Percentiles rank a stretch among this genome's conserved stretches.
Evolutionary conservation across 2,113 vertebrate species (phyloP).

Genomic region (Sula dactylatra): DNA sequence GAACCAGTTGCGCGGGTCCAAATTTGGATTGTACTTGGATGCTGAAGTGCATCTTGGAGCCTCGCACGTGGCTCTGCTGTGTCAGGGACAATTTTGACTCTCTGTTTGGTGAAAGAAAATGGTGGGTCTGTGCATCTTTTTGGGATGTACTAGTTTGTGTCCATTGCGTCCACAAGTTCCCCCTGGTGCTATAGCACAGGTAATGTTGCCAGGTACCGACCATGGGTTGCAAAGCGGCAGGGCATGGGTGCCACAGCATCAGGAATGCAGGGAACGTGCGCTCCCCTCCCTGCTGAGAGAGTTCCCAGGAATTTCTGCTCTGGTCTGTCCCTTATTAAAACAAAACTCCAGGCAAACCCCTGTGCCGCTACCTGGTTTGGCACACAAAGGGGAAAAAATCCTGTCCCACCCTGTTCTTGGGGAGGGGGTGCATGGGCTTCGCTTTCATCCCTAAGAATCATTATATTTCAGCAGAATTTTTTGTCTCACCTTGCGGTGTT

Average conservation of each 20-base stretch:
- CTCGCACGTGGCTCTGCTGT: background rate
- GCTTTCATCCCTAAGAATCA: background rate
- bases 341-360: background rate
- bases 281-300: background rate
- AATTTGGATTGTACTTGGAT: background rate
- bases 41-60: background rate
- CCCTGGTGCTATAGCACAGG: no score
- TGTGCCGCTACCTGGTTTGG: background rate
- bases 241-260: background rate
- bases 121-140: background rate
- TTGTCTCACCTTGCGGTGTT: slow-evolving; percentile 53
- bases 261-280: fast-evolving
- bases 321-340: background rate
- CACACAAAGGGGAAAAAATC: background rate
- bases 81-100: background rate
- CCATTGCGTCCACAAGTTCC: background rate
- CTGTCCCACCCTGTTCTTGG: background rate
- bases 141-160: background rate
- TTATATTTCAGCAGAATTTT: slow-evolving; percentile 49
- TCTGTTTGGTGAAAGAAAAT: background rate
- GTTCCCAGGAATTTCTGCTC: background rate
- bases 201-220: background rate
- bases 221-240: background rate
- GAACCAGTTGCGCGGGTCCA: background rate
- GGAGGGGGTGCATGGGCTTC: background rate